Percentiles rank a stretch among this genome's conserved stretches.
These are phyloP conservation scores for Lithophane ornitopus DNA, from an alignment of 2,888 invertebrate genomes.

Conservation along the genomic window DNA sequence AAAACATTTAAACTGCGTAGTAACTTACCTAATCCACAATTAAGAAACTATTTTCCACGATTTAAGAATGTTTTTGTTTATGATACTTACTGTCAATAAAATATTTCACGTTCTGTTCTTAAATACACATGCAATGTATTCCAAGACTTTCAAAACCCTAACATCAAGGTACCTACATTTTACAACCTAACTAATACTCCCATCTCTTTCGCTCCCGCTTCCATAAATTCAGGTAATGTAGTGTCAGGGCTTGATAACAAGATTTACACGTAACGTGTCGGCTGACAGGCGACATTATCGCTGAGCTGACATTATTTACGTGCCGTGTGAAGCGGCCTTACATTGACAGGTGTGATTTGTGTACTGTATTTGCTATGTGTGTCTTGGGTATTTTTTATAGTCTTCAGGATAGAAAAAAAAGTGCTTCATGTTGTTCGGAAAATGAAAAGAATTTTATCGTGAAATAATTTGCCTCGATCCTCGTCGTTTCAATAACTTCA, in stretches of 20 bases:
- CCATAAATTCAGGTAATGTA: conserved; percentile 63
- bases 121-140: background rate
- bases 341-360: conserved; percentile 53
- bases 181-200: conserved; percentile 17
- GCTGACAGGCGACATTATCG: conserved; percentile 54
- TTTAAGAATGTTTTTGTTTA: no score
- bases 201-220: conserved; percentile 22
- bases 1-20: background rate
- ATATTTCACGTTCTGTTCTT: no score
- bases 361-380: conserved; percentile 5
- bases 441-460: background rate
- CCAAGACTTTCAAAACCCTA: conserved; percentile 13
- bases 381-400: background rate
- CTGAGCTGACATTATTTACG: conserved; percentile 49
- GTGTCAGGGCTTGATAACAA: conserved; percentile 61
- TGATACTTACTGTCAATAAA: no score
- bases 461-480: background rate
- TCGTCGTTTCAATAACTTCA: background rate
- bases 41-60: no score
- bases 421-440: background rate
- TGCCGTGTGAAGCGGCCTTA: conserved; percentile 31
- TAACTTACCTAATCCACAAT: background rate
- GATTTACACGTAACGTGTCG: conserved; percentile 57
- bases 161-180: conserved; percentile 10
- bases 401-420: background rate